Base-by-base conservation (phyloP, 2,113 vertebrate genomes). In the Pelmatolapia mariae region DNA sequence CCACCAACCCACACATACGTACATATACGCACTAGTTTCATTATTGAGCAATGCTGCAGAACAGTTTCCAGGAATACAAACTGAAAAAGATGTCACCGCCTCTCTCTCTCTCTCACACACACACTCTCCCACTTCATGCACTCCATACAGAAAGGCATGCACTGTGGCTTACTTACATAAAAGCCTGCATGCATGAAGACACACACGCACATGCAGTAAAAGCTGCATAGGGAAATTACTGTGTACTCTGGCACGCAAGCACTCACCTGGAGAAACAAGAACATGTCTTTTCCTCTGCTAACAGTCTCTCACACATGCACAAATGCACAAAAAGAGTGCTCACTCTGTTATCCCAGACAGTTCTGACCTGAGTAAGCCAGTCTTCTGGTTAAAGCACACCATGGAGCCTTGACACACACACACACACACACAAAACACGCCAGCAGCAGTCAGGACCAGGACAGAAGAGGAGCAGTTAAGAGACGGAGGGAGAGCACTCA, bases 11-110 rank as follows among this genome's bases (percentile, higher is more conserved):
- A 90, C 47, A 91, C 86, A 91, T 80, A 86, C 81, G 73, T 54
- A 84, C 57, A 93, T 87, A 89, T 52, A 89, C 86, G 40, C 87
- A 91, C 84, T 86, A 94, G 92, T 96, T 95, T 95, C 95, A 92
- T 94, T 95, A 95, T 95, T 95, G 94, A 94, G 95, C 95, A 96
- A 97, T 93, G 91, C 94, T 88, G 93, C 95, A 93, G 91, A 93
- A 89, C 93, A 91, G 95, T 95, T 96, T 97, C 96, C 96, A 96
- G 95, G 95, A 97, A 97, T 94, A 96, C 93, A 95, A 95, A 96
- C 93, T 93, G 93, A 94, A 89, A 90, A 89, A 92, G 91, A 92
- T 90, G 89, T 93, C 92, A 94, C 87, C 89, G 89, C 93, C 94
- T 93, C 92, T 89, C 86, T 87, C 85, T 91, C 86, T n/a, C 82